phyloP scores from a whole-genome alignment of 2,113 vertebrate species.

The Barnardius zonarius region DNA sequence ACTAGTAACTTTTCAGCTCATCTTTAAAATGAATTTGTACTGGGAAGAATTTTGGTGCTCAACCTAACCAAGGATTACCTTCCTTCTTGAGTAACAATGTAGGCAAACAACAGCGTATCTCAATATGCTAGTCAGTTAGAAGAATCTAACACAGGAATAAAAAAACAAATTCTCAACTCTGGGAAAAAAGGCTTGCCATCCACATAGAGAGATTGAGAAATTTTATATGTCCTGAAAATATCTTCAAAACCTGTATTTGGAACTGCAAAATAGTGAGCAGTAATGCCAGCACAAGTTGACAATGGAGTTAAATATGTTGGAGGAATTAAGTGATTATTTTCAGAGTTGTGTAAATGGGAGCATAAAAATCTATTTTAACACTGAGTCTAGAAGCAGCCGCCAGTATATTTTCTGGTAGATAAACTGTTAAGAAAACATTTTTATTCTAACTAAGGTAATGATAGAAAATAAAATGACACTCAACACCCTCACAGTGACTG shows the following conservation, averaged over 20 bases:
- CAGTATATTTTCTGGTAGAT: slow-evolving; percentile 50
- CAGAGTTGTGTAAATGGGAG: neutral
- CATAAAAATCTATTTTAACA: slow-evolving; percentile 22
- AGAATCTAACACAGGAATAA: neutral
- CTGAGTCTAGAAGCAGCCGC: slow-evolving; percentile 10
- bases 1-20: neutral
- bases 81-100: neutral
- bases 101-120: neutral
- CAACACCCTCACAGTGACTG: neutral
- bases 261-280: neutral
- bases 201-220: neutral
- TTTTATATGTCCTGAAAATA: neutral
- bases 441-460: slow-evolving; percentile 53
- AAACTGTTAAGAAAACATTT: slow-evolving; percentile 66
- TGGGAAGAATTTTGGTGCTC: neutral
- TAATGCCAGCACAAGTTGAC: neutral
- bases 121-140: neutral
- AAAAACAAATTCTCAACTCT: neutral
- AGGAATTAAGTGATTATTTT: neutral
- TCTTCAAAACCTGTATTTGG: neutral
- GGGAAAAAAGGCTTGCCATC: neutral
- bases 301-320: neutral
- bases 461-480: slow-evolving; percentile 51
- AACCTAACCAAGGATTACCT: neutral
- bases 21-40: neutral